Base-by-base conservation (phyloP, 2,888 invertebrate genomes). In the Cheilosia vulpina region DNA sequence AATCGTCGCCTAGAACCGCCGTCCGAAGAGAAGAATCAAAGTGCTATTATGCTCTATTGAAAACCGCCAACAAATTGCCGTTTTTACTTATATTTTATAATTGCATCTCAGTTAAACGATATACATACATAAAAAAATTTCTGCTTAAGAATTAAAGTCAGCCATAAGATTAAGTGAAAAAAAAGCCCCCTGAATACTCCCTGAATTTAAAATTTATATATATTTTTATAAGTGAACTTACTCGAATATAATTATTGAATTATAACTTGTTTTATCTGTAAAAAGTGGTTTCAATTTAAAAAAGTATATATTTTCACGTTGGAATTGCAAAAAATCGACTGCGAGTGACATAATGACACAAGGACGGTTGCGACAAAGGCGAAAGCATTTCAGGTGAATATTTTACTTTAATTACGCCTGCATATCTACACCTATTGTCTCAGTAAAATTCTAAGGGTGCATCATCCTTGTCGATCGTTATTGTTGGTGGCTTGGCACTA, bases 11-110 rank as follows among this genome's bases (percentile, higher is more conserved):
- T 91, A 19, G 92, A 92, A 62, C 90, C 90, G 21, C 89, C 89
- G 0, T 90, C 88, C 73, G 91, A 91, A 62, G 91, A 92, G 75
- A 92, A 92, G 77, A 90, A 90, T 87, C 90, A 91, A 88, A 89
- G 90, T 87, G 92, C 89, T 87, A 92, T 92, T 78, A 92, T 92
- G 92, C 89, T 92, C 52, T 92, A 92, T 85, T 92, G 89, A 88
- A 72, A 45, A 27, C 52, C 47, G 77, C 71, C 83, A 75, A 84
- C 68, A 69, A 55, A 63, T 73, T 79, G 79, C 79, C 83, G 55
- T 68, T 55, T 57, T 13, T 21, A 24, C 21, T 27, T 34, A 17
- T 66, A 63, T 57, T 57, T 53, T 52, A 52, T 55, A 45, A 50
- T 53, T 72, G 52, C 57, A 73, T 73, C 78, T 78, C 78, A 78